Conservation (phyloP, 2,888 invertebrate species). For the Sarcophaga subvicina region DNA sequence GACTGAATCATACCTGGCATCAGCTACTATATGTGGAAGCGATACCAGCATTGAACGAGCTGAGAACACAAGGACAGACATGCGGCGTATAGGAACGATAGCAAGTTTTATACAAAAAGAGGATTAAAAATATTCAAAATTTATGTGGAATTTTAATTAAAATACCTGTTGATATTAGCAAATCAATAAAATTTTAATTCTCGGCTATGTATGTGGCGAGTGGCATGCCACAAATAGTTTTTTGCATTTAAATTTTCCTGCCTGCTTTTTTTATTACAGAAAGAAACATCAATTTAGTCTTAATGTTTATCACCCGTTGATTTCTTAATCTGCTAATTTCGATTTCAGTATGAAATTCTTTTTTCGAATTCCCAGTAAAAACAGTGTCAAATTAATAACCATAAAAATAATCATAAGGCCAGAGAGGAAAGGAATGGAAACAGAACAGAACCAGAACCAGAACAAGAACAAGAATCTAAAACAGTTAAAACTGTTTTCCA, state of each 20-base stretch:
- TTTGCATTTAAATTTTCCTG: too few species aligned
- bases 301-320: slow-evolving; percentile 67
- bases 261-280: not conserved
- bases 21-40: too few species aligned
- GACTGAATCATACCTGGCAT: too few species aligned
- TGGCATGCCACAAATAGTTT: slow-evolving; percentile 3
- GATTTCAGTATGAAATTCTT: not conserved
- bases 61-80: too few species aligned
- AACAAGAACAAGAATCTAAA: not conserved
- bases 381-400: slow-evolving; percentile 68
- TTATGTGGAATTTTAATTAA: slow-evolving; percentile 49
- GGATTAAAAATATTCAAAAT: slow-evolving; percentile 14
- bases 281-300: slow-evolving; percentile 59
- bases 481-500: slow-evolving; percentile 4
- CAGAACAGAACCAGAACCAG: not conserved
- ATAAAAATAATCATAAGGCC: slow-evolving; percentile 56
- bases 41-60: too few species aligned
- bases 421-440: slow-evolving; percentile 10
- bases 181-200: not conserved
- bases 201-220: slow-evolving; percentile 17
- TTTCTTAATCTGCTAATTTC: slow-evolving; percentile 57
- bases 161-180: slow-evolving; percentile 43
- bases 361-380: slow-evolving; percentile 36
- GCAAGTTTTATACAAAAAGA: too few species aligned
- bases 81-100: too few species aligned